phyloP scores from a whole-genome alignment of 2,797 vertebrate species.

The Pelobates cultripes region DNA sequence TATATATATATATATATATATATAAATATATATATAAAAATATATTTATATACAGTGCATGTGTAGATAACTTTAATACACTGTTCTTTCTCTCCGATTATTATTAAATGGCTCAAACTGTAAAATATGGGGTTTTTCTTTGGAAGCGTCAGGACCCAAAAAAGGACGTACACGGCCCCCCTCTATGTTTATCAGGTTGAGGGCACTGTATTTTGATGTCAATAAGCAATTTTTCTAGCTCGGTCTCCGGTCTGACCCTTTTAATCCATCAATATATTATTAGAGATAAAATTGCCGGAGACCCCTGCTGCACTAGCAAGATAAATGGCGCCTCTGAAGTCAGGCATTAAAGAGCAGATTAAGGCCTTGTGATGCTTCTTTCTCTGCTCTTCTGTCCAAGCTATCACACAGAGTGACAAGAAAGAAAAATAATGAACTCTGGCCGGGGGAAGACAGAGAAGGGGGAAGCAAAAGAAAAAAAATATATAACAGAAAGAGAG shows the following conservation, averaged over 20 bases:
- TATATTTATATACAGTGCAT: background rate
- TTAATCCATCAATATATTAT: conserved; percentile 99
- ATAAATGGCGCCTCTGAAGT: conserved; percentile 99
- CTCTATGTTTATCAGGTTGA: conserved; percentile 99
- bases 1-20: background rate
- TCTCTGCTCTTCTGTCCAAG: conserved; percentile 99
- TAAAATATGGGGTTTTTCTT: conserved; percentile 46
- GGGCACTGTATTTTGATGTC: conserved; percentile 99
- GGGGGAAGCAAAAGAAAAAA: conserved; percentile 72
- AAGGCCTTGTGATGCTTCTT: conserved; percentile 99
- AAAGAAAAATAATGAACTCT: conserved; percentile 99
- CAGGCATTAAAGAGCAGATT: conserved; percentile 99
- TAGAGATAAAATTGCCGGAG: conserved; percentile 99
- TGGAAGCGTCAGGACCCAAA: conserved; percentile 49
- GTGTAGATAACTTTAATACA: conserved; percentile 62
- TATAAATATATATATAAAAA: background rate
- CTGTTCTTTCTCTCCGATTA: conserved; percentile 73
- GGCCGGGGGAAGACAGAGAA: conserved; percentile 88
- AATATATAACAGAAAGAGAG: conserved; percentile 40
- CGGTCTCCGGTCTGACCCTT: conserved; percentile 99
- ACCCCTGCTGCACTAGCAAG: conserved; percentile 99
- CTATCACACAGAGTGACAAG: conserved; percentile 99
- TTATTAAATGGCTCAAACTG: conserved; percentile 63
- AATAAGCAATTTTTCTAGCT: conserved; percentile 99
- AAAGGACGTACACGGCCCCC: conserved; percentile 82